Percentiles rank a stretch among this genome's conserved stretches.
phyloP scores from a whole-genome alignment of 1,140 invertebrate species.

The Nasonia longicornis region DNA sequence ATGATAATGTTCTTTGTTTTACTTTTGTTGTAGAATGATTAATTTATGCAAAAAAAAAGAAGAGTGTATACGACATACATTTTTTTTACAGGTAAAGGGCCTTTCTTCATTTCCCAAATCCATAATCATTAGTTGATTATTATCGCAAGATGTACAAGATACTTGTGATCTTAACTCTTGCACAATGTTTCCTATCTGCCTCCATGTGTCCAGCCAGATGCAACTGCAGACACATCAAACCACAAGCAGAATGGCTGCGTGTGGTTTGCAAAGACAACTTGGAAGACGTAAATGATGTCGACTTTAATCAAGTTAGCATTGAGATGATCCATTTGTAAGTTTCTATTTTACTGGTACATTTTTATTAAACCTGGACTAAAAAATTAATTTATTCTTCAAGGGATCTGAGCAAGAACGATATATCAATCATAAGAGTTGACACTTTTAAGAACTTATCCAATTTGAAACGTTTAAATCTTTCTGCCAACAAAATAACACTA shows the following conservation, averaged over 20 bases:
- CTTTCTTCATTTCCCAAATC: background rate
- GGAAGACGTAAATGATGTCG: constrained; percentile 59
- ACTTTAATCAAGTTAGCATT: constrained; percentile 59
- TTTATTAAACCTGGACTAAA: constrained; percentile 21
- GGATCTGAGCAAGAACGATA: constrained; percentile 83
- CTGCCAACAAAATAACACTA: constrained; percentile 74
- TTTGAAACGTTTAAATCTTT: constrained; percentile 77
- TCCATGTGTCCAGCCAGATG: constrained; percentile 59
- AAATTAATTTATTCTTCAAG: constrained; percentile 66
- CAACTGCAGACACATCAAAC: constrained; percentile 60
- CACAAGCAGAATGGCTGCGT: constrained; percentile 63
- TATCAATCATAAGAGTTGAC: constrained; percentile 78
- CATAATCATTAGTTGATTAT: constrained; percentile 9
- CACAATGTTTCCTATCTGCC: constrained; percentile 53
- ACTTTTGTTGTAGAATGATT: no score
- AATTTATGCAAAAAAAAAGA: no score
- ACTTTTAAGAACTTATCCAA: constrained; percentile 80
- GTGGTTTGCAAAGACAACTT: constrained; percentile 62
- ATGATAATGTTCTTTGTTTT: no score
- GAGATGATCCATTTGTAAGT: constrained; percentile 65
- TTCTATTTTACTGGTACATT: constrained; percentile 18
- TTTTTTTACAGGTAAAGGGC: constrained; percentile 47
- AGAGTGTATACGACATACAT: no score
- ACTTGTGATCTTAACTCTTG: constrained; percentile 55
- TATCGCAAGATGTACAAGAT: constrained; percentile 40